Conservation (phyloP, 1,140 invertebrate species). For the Procambarus clarkii region DNA sequence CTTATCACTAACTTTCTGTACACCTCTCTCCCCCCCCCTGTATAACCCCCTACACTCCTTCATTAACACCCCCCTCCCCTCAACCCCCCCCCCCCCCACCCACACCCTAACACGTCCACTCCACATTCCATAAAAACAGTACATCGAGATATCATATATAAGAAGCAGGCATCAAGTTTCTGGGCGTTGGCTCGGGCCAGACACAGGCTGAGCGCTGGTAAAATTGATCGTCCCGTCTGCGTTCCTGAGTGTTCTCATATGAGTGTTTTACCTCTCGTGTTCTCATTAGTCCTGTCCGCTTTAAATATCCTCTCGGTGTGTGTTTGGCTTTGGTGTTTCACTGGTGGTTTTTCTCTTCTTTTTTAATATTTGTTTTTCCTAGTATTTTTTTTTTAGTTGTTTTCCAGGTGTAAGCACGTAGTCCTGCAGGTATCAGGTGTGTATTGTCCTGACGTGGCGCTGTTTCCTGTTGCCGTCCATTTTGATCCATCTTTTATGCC, state of each 20-base stretch:
- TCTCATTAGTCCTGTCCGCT: neutral
- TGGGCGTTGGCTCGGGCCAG: neutral
- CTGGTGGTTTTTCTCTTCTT: neutral
- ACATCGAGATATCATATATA: neutral
- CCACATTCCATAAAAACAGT: neutral
- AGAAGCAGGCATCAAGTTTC: neutral
- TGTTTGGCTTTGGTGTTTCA: neutral
- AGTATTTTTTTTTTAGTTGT: too few relatives aligned
- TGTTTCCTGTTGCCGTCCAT: too few relatives aligned
- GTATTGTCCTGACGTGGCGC: too few relatives aligned
- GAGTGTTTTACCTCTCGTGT: neutral
- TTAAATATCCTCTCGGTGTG: neutral
- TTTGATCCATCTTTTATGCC: too few relatives aligned
- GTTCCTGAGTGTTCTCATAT: neutral
- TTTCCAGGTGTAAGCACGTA: too few relatives aligned
- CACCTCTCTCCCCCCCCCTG: too few relatives aligned
- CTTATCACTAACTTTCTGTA: too few relatives aligned
- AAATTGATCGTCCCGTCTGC: neutral
- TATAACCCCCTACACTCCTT: neutral
- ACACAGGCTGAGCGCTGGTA: neutral
- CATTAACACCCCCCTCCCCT: neutral
- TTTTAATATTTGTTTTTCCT: neutral
- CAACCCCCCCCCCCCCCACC: neutral
- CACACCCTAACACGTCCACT: neutral
- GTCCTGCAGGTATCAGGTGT: too few relatives aligned